These are phyloP conservation scores for Carassius gibelio DNA, from an alignment of 2,113 vertebrate genomes.

Conservation along the genomic window DNA sequence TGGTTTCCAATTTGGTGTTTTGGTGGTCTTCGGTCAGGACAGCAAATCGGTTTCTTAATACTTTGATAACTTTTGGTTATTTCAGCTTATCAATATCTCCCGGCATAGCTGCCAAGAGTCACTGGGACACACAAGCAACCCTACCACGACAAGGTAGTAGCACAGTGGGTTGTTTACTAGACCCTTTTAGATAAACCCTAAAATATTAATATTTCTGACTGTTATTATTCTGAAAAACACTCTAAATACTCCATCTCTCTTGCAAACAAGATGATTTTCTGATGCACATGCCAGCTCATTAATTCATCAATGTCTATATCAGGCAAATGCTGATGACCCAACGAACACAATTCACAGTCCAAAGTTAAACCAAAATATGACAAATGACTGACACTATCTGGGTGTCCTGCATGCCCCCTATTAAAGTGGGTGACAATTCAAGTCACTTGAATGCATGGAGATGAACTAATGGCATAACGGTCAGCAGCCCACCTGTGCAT, in stretches of 20 bases:
- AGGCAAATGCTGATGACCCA: not conserved
- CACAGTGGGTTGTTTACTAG: no score
- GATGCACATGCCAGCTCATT: not conserved
- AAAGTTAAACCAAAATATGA: not conserved
- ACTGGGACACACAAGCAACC: no score
- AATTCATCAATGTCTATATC: not conserved
- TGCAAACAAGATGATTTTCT: not conserved
- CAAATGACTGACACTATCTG: not conserved
- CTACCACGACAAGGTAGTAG: no score
- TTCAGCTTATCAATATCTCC: no score
- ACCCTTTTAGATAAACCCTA: no score
- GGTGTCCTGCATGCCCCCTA: not conserved
- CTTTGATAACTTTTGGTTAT: no score
- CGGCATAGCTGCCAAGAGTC: no score
- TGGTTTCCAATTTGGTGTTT: no score
- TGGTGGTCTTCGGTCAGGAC: no score
- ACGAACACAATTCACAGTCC: conserved; percentile 3
- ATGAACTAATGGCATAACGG: conserved; percentile 33
- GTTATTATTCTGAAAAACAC: not conserved
- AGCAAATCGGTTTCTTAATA: no score
- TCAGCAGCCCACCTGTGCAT: conserved; percentile 36
- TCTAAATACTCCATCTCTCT: not conserved
- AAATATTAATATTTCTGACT: no score
- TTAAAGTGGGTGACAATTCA: conserved; percentile 1
- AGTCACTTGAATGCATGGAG: conserved; percentile 21